Base-by-base conservation (phyloP, 2,113 vertebrate genomes). In the Solea senegalensis region DNA sequence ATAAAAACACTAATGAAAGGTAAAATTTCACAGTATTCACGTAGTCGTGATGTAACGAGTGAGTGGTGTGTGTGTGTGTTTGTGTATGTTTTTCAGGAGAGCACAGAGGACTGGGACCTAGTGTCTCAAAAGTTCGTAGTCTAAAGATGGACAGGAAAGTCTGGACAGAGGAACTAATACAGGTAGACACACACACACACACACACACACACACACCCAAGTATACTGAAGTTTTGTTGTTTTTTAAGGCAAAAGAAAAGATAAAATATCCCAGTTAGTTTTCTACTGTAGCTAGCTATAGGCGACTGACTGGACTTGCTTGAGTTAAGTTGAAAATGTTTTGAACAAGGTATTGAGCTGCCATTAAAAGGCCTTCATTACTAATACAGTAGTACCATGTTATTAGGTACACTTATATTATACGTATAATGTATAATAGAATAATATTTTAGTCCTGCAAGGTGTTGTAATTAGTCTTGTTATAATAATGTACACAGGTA, bases 131-230 rank as follows among this genome's bases (percentile, higher is more conserved):
- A 78, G 95, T 98, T 27, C 94, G 97, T 45, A 99, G 97, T 86
- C 92, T 99, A 51, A 99, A 98, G 92, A 98, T 99, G 97, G 97
- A 99, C 92, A 93, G 90, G 72, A 99, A 96, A 45, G 94, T 98
- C 73, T 99, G 97, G 97, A 99, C 96, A 0, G 94, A 97, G 57
- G 94, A 96, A 45, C 94, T 98, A 40, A 94, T 99, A 0, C 56
- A 98, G 97, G 97, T 98, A 28, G 16, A 66, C 27, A 21, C n/a
- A n/a, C 14, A 50, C 13, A 5, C 3, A 50, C 3, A 28, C 27
- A 66, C 27, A 28, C 27, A 66, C 27, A 21, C n/a, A n/a, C 14
- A 50, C 13, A 5, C 3, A 50, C 3, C 4, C 14, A n/a, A 21
- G 21, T 21, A 21, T 21, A 21, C 21, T 21, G 21, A 21, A 21